Evolutionary conservation across 2,888 invertebrate genomes (phyloP), one percentile per base, ranked within the genome.

Genomic region (Enchytraeus crypticus): DNA sequence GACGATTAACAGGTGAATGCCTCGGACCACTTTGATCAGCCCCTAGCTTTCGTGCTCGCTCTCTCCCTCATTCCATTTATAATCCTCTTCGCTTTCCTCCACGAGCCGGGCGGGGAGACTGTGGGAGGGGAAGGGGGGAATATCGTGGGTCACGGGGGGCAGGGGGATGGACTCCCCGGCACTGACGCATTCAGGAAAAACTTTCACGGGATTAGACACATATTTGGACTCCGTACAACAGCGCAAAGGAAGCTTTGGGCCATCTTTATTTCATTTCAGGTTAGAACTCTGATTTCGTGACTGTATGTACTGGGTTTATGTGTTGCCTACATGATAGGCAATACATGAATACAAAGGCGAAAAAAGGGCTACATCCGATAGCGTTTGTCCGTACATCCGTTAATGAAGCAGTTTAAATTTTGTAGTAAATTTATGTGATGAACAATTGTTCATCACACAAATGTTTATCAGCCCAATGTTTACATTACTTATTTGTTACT

Each of bases 231-330:
- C 34, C 59, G 59, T 23, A 65, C 63, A 5, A 26, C 61, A 30
- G 70, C 72, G 5, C 70, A 75, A 53, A 67, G 74, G 18, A 73
- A 72, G 57, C 71, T 77, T 26, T 77, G 77, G 77, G 66, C 76
- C 32, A 73, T 75, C 29, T 75, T 77, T 59, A 59, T 77, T 51
- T 75, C 76, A 4, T 77, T 76, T 65, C 74, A 38, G 38, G 38
- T 38, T 11, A 8, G 38, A n/a, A n/a, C n/a, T n/a, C n/a, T n/a
- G n/a, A n/a, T n/a, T n/a, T n/a, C n/a, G n/a, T n/a, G n/a, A n/a
- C n/a, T n/a, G n/a, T n/a, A n/a, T n/a, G n/a, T n/a, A n/a, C n/a
- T n/a, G n/a, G n/a, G n/a, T n/a, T n/a, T n/a, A n/a, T n/a, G n/a
- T n/a, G n/a, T n/a, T n/a, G n/a, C n/a, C n/a, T n/a, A n/a, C n/a